A percentile compares a stretch with the other conserved stretches of the same genome.
Evolutionary conservation across 1,140 invertebrate species (phyloP).

Genomic region (Drosophila trapezifrons): DNA sequence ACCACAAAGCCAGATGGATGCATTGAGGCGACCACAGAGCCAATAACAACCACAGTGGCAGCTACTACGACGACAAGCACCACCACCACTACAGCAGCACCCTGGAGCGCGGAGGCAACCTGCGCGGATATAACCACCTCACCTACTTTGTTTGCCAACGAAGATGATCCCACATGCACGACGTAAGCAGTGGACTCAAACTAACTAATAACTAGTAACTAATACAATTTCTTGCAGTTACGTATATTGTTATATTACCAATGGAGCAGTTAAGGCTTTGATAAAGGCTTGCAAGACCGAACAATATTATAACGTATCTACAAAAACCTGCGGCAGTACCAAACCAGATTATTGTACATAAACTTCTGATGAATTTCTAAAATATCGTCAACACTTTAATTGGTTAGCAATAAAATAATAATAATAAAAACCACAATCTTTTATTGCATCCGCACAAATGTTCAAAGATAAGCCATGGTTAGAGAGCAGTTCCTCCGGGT

Average conservation of each 20-base stretch:
- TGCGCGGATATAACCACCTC: slow-evolving; percentile 7
- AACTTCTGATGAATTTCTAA: neutral
- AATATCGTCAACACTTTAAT: neutral
- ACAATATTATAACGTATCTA: slow-evolving; percentile 23
- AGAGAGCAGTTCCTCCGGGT: neutral
- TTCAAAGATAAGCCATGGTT: neutral
- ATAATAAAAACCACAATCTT: neutral
- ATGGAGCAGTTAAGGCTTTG: neutral
- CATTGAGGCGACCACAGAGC: neutral
- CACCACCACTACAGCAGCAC: slow-evolving; percentile 1
- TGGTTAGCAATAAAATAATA: slow-evolving; percentile 6
- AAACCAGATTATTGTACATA: slow-evolving; percentile 46
- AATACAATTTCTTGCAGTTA: slow-evolving; percentile 25
- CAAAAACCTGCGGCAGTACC: neutral
- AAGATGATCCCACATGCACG: slow-evolving; percentile 46
- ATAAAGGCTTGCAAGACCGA: neutral
- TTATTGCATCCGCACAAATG: neutral
- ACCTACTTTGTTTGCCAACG: slow-evolving; percentile 12
- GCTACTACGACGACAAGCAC: slow-evolving; percentile 13
- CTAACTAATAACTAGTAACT: neutral
- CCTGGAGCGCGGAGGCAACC: slow-evolving; percentile 17
- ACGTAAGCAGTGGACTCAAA: slow-evolving; percentile 6
- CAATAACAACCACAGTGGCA: slow-evolving; percentile 15
- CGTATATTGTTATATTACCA: slow-evolving; percentile 18
- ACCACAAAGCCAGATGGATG: slow-evolving; percentile 23